Conservation (phyloP, 2,797 vertebrate genomes). For the Mus caroli region DNA sequence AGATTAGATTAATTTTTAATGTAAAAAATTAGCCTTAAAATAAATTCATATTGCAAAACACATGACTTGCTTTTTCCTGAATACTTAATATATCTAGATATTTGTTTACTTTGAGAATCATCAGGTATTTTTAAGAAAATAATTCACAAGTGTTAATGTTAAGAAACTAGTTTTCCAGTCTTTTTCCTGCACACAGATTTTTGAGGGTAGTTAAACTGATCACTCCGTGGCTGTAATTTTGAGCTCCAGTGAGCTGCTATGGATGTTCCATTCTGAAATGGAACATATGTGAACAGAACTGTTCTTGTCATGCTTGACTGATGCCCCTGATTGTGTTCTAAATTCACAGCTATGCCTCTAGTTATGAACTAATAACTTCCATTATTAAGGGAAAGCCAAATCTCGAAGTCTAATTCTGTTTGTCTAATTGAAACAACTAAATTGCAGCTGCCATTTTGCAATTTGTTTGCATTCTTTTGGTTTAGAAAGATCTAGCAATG, state of each 20-base stretch:
- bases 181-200: constrained; percentile 84
- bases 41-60: background rate
- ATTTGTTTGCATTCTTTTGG: background rate
- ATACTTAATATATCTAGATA: background rate
- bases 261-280: constrained; percentile 84
- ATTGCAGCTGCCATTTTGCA: background rate
- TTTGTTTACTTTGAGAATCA: constrained; percentile 20
- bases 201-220: constrained; percentile 80
- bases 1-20: background rate
- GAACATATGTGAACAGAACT: constrained; percentile 80
- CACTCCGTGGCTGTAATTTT: constrained; percentile 87
- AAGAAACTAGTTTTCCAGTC: constrained; percentile 88
- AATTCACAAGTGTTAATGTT: constrained; percentile 74
- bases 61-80: background rate
- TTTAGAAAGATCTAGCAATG: background rate
- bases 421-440: constrained; percentile 64
- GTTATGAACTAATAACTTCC: constrained; percentile 56
- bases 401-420: constrained; percentile 5
- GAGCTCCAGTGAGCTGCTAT: constrained; percentile 87
- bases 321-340: constrained; percentile 72
- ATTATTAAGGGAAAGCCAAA: constrained; percentile 70
- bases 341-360: constrained; percentile 63
- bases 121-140: constrained; percentile 29
- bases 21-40: background rate
- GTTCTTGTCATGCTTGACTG: constrained; percentile 67